These are phyloP conservation scores for Plutella xylostella DNA, from an alignment of 2,888 invertebrate genomes.

Conservation along the genomic window DNA sequence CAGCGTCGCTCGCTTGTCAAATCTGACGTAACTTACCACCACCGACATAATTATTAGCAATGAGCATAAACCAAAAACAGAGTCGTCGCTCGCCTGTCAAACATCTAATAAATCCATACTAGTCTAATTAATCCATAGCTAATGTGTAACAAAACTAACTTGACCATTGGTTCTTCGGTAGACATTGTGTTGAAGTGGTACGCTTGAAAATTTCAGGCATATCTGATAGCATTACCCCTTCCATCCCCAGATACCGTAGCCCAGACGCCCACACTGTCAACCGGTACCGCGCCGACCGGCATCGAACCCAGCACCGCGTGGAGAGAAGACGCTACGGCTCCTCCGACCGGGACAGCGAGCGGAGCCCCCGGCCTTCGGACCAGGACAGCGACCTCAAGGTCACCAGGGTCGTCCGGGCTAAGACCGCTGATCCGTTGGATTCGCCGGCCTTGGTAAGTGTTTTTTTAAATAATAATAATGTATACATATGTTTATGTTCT, in stretches of 20 bases:
- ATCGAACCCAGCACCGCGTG: constrained; percentile 34
- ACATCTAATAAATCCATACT: no score
- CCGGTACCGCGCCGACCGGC: constrained; percentile 32
- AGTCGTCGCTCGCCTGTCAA: no score
- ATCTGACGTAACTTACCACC: no score
- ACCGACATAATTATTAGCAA: no score
- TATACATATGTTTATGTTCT: no score
- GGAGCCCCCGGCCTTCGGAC: constrained; percentile 39
- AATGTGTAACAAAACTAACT: no score
- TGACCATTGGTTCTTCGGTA: no score
- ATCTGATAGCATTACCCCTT: neutral
- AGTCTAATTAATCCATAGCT: no score
- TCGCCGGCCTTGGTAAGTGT: constrained; percentile 57
- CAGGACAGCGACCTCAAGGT: constrained; percentile 40
- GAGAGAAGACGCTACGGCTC: constrained; percentile 72
- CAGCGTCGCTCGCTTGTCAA: no score
- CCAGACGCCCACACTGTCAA: constrained; percentile 37
- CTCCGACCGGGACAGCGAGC: constrained; percentile 59
- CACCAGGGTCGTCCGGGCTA: constrained; percentile 35
- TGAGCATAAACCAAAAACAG: no score
- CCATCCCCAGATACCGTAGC: constrained; percentile 17
- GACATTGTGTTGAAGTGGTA: neutral
- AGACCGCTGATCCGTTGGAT: constrained; percentile 45
- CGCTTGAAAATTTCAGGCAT: neutral
- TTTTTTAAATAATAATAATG: no score